phyloP scores from a whole-genome alignment of 1,140 invertebrate genomes.

The Leptoteleia sp. region DNA sequence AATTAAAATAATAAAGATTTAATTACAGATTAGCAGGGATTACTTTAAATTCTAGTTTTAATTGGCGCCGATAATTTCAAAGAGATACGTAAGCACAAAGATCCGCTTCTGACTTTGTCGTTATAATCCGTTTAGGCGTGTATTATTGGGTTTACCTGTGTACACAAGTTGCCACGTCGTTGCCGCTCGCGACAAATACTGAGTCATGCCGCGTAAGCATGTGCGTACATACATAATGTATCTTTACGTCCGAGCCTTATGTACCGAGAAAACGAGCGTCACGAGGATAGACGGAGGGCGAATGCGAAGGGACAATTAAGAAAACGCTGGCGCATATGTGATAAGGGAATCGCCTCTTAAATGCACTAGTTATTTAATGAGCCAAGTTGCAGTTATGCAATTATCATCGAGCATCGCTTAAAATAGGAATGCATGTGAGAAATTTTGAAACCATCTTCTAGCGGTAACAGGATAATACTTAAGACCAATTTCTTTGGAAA shows the following conservation, averaged over 20 bases:
- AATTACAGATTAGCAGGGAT: conserved; percentile 59
- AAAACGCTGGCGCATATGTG: not conserved
- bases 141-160: conserved; percentile 61
- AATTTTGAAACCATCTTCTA: too few relatives aligned
- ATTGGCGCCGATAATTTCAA: conserved; percentile 58
- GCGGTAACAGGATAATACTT: too few relatives aligned
- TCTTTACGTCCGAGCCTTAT: conserved; percentile 53
- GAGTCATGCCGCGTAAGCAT: conserved; percentile 74
- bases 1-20: conserved; percentile 62
- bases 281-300: conserved; percentile 15
- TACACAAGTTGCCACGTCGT: conserved; percentile 53
- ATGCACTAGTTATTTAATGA: too few relatives aligned
- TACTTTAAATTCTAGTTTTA: conserved; percentile 53
- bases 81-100: conserved; percentile 61
- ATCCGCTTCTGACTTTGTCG: conserved; percentile 61
- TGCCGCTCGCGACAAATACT: conserved; percentile 59
- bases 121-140: conserved; percentile 75
- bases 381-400: too few relatives aligned
- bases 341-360: too few relatives aligned
- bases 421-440: too few relatives aligned
- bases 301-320: conserved; percentile 22
- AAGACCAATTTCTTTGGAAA: too few relatives aligned
- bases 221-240: conserved; percentile 63
- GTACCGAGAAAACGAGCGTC: conserved; percentile 21
- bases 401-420: too few relatives aligned